Evolutionary conservation across 1,140 invertebrate genomes (phyloP).

Genomic region (Dysdera silvatica): DNA sequence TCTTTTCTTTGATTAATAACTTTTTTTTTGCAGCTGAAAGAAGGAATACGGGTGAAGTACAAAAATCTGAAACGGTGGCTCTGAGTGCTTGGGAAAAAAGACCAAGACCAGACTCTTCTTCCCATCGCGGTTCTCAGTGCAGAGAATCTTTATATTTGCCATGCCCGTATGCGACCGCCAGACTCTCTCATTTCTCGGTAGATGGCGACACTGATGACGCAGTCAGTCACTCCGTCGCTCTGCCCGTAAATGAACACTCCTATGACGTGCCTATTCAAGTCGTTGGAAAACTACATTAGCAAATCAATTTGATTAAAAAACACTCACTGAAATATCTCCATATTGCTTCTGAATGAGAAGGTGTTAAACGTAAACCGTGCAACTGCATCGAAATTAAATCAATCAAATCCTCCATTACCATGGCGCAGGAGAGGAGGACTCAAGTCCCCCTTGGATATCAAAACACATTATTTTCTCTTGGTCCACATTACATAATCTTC

Average conservation of each 20-base stretch:
- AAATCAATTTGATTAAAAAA: no score
- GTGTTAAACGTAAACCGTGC: no score
- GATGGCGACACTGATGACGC: slow-evolving; percentile 21
- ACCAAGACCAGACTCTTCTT: slow-evolving; percentile 6
- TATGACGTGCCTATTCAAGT: slow-evolving; percentile 30
- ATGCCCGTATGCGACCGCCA: slow-evolving; percentile 26
- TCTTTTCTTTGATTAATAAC: no score
- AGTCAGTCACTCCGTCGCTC: slow-evolving; percentile 6
- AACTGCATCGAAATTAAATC: no score
- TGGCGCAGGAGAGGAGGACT: no score
- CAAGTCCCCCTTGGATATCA: no score
- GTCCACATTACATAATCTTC: no score
- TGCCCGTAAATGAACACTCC: slow-evolving; percentile 23
- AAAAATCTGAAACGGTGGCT: slow-evolving; percentile 23
- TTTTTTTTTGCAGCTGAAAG: slow-evolving; percentile 9
- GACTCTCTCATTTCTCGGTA: slow-evolving; percentile 27
- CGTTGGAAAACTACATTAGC: slow-evolving; percentile 26
- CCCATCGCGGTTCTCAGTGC: slow-evolving; percentile 19
- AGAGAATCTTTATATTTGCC: slow-evolving; percentile 27
- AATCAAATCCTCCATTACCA: no score
- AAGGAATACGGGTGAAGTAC: slow-evolving; percentile 20
- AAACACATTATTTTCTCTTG: no score
- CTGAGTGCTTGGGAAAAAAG: slow-evolving; percentile 29
- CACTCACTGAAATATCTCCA: no score
- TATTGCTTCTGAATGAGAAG: no score